phyloP scores from a whole-genome alignment of 2,113 vertebrate genomes.

The Apeltes quadracus region DNA sequence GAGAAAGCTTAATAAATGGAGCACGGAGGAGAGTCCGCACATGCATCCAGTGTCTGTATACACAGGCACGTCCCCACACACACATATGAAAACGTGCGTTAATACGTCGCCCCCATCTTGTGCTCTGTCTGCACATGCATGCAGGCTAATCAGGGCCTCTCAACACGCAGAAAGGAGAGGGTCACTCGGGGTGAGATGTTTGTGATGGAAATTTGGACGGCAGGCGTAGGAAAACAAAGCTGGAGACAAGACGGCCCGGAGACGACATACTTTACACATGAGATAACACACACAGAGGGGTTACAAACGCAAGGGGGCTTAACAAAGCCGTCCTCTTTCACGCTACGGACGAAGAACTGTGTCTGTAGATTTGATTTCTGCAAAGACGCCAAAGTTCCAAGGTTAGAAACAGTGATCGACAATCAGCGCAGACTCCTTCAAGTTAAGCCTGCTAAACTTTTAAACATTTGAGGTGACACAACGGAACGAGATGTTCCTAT shows the following conservation, averaged over 20 bases:
- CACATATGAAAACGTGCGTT: conserved; percentile 33
- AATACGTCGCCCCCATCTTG: conserved; percentile 44
- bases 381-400: background rate
- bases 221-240: conserved; percentile 81
- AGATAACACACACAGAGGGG: conserved; percentile 64
- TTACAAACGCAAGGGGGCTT: conserved; percentile 34
- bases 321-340: conserved; percentile 34
- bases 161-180: conserved; percentile 65
- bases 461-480: background rate
- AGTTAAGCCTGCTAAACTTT: no score
- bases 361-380: conserved; percentile 12
- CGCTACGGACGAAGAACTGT: conserved; percentile 1
- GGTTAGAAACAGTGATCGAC: background rate
- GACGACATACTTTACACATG: conserved; percentile 77
- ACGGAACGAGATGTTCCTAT: background rate
- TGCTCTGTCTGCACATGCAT: conserved; percentile 70
- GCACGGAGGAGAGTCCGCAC: conserved; percentile 42
- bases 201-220: conserved; percentile 84
- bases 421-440: background rate
- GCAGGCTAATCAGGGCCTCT: conserved; percentile 72
- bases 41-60: conserved; percentile 28
- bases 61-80: background rate
- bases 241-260: conserved; percentile 66
- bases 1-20: conserved; percentile 60
- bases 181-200: conserved; percentile 79